Evolutionary conservation across 2,797 vertebrate genomes (phyloP).

Genomic region (Masticophis lateralis): DNA sequence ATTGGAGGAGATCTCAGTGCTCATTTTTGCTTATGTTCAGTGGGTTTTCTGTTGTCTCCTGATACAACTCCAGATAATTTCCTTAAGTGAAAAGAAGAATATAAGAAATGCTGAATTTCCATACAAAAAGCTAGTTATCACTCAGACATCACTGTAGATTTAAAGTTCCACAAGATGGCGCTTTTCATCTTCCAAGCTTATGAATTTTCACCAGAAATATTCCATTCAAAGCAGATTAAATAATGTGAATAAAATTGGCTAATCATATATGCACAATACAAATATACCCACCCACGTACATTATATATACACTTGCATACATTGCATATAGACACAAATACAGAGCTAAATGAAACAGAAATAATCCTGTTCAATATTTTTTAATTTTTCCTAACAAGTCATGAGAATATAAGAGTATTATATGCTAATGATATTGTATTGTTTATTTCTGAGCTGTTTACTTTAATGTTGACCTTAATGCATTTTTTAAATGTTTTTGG

Average conservation of each 20-base stretch:
- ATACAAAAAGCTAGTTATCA: background rate
- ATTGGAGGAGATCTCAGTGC: background rate
- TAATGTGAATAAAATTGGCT: background rate
- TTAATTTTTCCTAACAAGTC: background rate
- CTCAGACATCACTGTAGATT: background rate
- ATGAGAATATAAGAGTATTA: background rate
- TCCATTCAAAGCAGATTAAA: background rate
- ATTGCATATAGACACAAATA: background rate
- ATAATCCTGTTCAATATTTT: background rate
- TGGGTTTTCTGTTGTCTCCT: background rate
- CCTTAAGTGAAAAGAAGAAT: background rate
- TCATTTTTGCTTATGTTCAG: background rate
- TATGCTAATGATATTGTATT: background rate
- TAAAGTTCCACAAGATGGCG: slow-evolving; percentile 74
- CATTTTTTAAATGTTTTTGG: background rate
- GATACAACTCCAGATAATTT: background rate
- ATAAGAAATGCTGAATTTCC: background rate
- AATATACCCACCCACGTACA: background rate
- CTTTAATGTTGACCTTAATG: background rate
- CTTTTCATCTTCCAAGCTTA: slow-evolving; percentile 65
- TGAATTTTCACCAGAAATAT: background rate
- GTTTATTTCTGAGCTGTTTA: background rate
- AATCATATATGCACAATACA: background rate
- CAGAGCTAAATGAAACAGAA: background rate
- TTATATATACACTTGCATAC: background rate